A percentile compares a stretch with the other conserved stretches of the same genome.
phyloP scores from a whole-genome alignment of 2,797 vertebrate species.

The Lagorchestes hirsutus region DNA sequence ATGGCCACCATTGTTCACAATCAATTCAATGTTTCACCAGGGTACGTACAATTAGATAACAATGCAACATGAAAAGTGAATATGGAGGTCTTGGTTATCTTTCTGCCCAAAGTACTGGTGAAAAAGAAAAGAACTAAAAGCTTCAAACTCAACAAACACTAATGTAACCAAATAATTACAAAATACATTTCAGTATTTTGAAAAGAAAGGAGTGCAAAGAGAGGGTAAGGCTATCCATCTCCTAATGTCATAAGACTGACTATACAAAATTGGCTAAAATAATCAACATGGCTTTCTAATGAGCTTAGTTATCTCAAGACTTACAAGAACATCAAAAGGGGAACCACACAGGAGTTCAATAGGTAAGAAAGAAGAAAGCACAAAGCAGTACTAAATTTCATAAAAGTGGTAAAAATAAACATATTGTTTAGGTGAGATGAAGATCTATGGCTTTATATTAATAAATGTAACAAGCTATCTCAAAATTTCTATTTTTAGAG shows the following conservation, averaged over 20 bases:
- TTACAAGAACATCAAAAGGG: conserved; percentile 13
- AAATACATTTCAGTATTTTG: conserved; percentile 87
- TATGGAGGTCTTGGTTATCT: conserved; percentile 89
- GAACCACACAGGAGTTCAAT: neutral
- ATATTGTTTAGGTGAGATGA: neutral
- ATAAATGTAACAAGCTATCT: neutral
- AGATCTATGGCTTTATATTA: neutral
- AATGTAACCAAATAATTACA: conserved; percentile 87
- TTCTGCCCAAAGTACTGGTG: conserved; percentile 86
- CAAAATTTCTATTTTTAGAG: neutral
- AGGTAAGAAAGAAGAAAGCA: conserved; percentile 6
- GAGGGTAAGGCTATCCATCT: conserved; percentile 81
- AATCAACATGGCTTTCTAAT: conserved; percentile 73
- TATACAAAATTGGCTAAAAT: conserved; percentile 74
- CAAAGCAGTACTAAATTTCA: conserved; percentile 8
- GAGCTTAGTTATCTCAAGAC: conserved; percentile 61
- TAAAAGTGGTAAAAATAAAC: neutral
- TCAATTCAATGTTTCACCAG: conserved; percentile 92
- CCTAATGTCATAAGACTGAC: conserved; percentile 77
- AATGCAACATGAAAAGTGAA: conserved; percentile 89
- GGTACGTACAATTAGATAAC: conserved; percentile 89
- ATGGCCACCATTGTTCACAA: conserved; percentile 90
- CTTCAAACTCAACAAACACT: conserved; percentile 86
- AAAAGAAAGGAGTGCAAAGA: conserved; percentile 82
- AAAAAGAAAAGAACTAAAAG: conserved; percentile 90